Conservation (phyloP, 2,888 invertebrate genomes). For the Margaritifera margaritifera region DNA sequence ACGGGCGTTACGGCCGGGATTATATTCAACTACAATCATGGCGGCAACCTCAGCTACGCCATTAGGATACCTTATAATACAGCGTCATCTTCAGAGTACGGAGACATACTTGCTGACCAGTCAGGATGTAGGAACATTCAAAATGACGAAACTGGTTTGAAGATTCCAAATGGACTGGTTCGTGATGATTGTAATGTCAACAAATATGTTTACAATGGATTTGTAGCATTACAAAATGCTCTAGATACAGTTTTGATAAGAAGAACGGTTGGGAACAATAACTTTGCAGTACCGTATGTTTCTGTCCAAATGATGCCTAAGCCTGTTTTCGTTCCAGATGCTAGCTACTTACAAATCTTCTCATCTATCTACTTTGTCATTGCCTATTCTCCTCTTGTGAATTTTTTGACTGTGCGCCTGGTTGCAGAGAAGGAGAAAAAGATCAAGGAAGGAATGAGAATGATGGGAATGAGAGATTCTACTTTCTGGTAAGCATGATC, state of each 20-base stretch:
- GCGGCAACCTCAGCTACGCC: conserved; percentile 44
- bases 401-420: conserved; percentile 85
- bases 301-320: conserved; percentile 64
- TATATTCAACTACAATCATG: conserved; percentile 61
- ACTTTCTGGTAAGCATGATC: conserved; percentile 78
- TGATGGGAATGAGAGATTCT: conserved; percentile 81
- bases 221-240: conserved; percentile 62
- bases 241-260: conserved; percentile 66
- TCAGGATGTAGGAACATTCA: conserved; percentile 17
- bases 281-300: conserved; percentile 32
- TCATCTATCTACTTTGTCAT: conserved; percentile 87
- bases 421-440: conserved; percentile 91
- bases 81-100: conserved; percentile 27
- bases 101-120: conserved; percentile 6
- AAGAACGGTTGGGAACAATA: conserved; percentile 9
- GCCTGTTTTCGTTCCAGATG: conserved; percentile 51
- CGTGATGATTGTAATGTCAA: conserved; percentile 56
- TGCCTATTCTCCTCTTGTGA: conserved; percentile 84
- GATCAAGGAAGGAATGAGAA: conserved; percentile 90
- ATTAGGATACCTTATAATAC: conserved; percentile 38
- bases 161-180: conserved; percentile 12
- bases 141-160: conserved; percentile 31
- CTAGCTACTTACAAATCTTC: conserved; percentile 76
- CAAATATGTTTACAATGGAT: conserved; percentile 61
- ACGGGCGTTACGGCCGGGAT: conserved; percentile 78